Conservation (phyloP, 1,140 invertebrate genomes). For the Drosophila aff. region DNA sequence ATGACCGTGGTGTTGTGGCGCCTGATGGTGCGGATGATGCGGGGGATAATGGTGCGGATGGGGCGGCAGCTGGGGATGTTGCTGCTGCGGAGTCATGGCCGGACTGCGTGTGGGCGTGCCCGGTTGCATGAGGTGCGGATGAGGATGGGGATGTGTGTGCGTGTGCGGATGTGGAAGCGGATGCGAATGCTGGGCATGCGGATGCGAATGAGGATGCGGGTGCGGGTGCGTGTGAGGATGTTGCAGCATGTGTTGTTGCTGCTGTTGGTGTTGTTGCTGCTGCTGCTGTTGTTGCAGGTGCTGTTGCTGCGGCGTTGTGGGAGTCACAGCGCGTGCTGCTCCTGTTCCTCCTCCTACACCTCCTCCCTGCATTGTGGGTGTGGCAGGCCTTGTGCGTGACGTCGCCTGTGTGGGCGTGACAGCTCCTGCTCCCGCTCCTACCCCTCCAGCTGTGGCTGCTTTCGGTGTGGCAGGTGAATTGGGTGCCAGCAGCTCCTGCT, state of each 20-base stretch:
- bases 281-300: slow-evolving; percentile 44
- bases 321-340: slow-evolving; percentile 14
- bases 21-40: slow-evolving; percentile 47
- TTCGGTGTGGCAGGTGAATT: slow-evolving; percentile 63
- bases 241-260: slow-evolving; percentile 47
- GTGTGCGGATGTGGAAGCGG: slow-evolving; percentile 52
- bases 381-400: slow-evolving; percentile 65
- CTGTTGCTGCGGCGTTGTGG: slow-evolving; percentile 56
- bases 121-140: slow-evolving; percentile 60
- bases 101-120: slow-evolving; percentile 47
- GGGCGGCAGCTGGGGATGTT: slow-evolving; percentile 41
- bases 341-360: slow-evolving; percentile 21
- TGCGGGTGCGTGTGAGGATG: slow-evolving; percentile 52
- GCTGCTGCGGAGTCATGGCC: slow-evolving; percentile 12
- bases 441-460: slow-evolving; percentile 27
- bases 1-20: slow-evolving; percentile 47
- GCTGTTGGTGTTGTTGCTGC: slow-evolving; percentile 48
- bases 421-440: slow-evolving; percentile 21
- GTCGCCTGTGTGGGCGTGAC: slow-evolving; percentile 36
- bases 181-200: slow-evolving; percentile 45
- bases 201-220: slow-evolving; percentile 31
- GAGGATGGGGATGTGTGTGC: slow-evolving; percentile 55
- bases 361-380: slow-evolving; percentile 53
- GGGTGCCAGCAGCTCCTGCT: slow-evolving; percentile 41
- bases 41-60: slow-evolving; percentile 53